These are phyloP conservation scores for Heliconius cydno DNA, from an alignment of 2,888 invertebrate species.

Conservation along the genomic window DNA sequence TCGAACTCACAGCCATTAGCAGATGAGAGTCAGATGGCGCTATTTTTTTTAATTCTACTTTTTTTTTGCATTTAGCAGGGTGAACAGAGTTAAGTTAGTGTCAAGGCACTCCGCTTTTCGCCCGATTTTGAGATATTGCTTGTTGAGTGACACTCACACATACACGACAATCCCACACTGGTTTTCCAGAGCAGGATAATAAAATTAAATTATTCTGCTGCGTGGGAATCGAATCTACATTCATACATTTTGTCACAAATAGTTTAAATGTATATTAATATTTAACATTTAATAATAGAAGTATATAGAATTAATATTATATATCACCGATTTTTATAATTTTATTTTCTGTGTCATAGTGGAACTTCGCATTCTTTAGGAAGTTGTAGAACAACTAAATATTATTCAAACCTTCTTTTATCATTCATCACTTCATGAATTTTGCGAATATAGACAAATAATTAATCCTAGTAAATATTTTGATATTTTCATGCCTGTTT, in stretches of 20 bases:
- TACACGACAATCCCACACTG: too few relatives aligned
- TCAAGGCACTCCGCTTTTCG: too few relatives aligned
- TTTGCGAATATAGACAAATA: neutral
- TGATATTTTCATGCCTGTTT: neutral
- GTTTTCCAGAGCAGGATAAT: too few relatives aligned
- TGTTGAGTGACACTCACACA: too few relatives aligned
- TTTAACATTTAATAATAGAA: slow-evolving; percentile 14
- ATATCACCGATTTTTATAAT: slow-evolving; percentile 1
- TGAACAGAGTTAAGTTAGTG: too few relatives aligned
- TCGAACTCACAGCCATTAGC: too few relatives aligned
- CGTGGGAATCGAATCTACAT: too few relatives aligned
- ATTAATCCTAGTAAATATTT: neutral
- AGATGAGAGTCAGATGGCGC: too few relatives aligned
- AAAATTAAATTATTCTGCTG: too few relatives aligned
- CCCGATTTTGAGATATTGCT: too few relatives aligned
- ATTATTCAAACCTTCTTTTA: neutral
- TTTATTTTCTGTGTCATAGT: neutral
- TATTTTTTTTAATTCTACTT: too few relatives aligned
- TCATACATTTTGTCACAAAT: slow-evolving; percentile 8
- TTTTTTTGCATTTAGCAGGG: too few relatives aligned
- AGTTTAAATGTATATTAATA: neutral
- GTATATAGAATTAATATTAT: slow-evolving; percentile 2
- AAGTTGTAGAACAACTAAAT: neutral
- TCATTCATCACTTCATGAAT: neutral
- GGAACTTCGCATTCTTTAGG: neutral